Base-by-base conservation (phyloP, 1,140 invertebrate genomes). In the Arion vulgaris region DNA sequence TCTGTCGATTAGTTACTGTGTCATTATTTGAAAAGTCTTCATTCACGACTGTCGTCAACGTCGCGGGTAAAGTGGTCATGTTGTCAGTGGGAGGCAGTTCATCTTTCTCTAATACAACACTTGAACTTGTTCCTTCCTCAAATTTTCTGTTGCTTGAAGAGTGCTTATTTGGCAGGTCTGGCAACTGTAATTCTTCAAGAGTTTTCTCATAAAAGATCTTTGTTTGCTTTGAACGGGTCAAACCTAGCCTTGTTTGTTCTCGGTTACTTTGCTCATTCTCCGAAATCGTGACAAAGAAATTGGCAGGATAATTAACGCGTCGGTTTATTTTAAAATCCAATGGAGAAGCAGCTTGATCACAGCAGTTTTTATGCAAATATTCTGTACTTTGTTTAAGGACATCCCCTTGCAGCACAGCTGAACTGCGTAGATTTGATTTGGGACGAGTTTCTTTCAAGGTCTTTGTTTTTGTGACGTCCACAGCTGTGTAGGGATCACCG, bases 391-490 rank as follows among this genome's bases (percentile, higher is more conserved):
- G 28, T n/a, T 62, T 66, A 57, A 36, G 57, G 76, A 36, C 34
- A 2, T 1, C 19, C 53, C 23, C 66, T 78, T 78, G 53, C 9
- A 78, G 38, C 4, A 17, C 62, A 78, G 45, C 62, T 66, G 36
- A 17, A 2, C 32, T 62, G 23, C 66, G 15, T 66, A 19, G 28
- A 66, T 78, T 78, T 57, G 57, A 78, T 78, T 78, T 78, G 28
- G 49, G 53, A 41, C 57, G 32, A 23, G 11, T 9, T n/a, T 1
- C 57, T 66, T 36, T 66, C 9, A 41, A 38, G 62, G 19, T 28
- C 62, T 66, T 1, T 66, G 19, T 66, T 9, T 66, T 66, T 66
- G n/a, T 66, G n/a, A 34, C 62, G n/a, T 66, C 62, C 62, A 23
- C n/a, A 66, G 2, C 28, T 32, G 62, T 66, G 5, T 9, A 28